These are phyloP conservation scores for Meleagris gallopavo DNA, from an alignment of 2,113 vertebrate genomes.

Conservation along the genomic window DNA sequence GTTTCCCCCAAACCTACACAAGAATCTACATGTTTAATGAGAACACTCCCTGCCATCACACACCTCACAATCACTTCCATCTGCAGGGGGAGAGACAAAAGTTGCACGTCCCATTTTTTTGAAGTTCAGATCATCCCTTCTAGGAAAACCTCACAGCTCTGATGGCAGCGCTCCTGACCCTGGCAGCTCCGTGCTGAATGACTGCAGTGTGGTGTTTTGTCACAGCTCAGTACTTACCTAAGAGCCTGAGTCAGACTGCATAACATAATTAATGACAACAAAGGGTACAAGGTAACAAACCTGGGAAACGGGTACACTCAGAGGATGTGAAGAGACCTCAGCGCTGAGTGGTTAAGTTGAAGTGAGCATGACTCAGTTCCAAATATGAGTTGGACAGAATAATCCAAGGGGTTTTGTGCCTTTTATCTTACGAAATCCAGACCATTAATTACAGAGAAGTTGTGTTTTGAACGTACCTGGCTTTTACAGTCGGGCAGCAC, in stretches of 20 bases:
- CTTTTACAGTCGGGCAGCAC: neutral
- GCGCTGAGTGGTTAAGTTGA: neutral
- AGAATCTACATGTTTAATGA: neutral
- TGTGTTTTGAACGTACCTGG: neutral
- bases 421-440: neutral
- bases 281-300: neutral
- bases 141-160: neutral
- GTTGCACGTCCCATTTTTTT: neutral
- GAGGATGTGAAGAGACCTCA: neutral
- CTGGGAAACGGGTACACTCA: neutral
- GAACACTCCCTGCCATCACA: neutral
- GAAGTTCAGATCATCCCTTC: neutral
- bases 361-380: rapidly evolving
- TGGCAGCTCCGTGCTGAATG: neutral
- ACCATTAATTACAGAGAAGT: neutral
- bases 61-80: neutral
- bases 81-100: neutral
- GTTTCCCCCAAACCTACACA: neutral
- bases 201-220: neutral
- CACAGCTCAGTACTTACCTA: neutral
- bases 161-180: neutral
- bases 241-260: neutral
- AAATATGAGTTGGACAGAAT: neutral
- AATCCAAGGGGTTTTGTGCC: rapidly evolving
- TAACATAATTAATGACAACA: constrained; percentile 6